These are phyloP conservation scores for Kryptopterus vitreolus DNA, from an alignment of 2,797 vertebrate genomes.

Conservation along the genomic window DNA sequence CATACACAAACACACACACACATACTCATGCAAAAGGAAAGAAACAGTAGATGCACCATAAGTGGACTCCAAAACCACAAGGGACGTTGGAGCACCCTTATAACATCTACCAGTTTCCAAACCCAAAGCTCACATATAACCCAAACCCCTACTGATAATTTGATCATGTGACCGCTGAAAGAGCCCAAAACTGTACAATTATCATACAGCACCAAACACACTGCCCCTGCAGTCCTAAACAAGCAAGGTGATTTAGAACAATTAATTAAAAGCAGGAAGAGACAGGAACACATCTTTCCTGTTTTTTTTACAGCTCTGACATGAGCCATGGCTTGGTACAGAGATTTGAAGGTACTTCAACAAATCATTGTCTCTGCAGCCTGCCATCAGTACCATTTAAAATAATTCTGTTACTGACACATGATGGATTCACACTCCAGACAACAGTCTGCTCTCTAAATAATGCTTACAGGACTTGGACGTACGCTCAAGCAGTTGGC, in stretches of 20 bases:
- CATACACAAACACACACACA: not conserved
- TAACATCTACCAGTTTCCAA: constrained; percentile 48
- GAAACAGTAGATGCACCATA: not conserved
- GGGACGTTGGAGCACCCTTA: not conserved
- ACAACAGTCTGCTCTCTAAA: no score
- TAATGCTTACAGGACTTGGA: no score
- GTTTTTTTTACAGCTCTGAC: not conserved
- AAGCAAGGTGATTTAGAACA: constrained; percentile 28
- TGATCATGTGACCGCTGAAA: not conserved
- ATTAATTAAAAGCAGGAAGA: constrained; percentile 19
- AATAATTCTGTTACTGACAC: no score
- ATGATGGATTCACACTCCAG: no score
- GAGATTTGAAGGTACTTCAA: not conserved
- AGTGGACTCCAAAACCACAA: not conserved
- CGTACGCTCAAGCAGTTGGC: no score
- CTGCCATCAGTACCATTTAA: no score
- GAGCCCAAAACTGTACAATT: constrained; percentile 17
- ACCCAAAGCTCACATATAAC: constrained; percentile 32
- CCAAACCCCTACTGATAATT: constrained; percentile 27
- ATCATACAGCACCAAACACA: constrained; percentile 37
- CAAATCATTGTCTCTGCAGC: not conserved
- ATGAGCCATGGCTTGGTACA: not conserved
- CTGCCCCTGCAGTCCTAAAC: constrained; percentile 22
- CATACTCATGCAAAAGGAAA: not conserved
- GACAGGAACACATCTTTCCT: not conserved